Evolutionary conservation across 2,113 vertebrate genomes (phyloP).

Genomic region (Pachyramphus minor): DNA sequence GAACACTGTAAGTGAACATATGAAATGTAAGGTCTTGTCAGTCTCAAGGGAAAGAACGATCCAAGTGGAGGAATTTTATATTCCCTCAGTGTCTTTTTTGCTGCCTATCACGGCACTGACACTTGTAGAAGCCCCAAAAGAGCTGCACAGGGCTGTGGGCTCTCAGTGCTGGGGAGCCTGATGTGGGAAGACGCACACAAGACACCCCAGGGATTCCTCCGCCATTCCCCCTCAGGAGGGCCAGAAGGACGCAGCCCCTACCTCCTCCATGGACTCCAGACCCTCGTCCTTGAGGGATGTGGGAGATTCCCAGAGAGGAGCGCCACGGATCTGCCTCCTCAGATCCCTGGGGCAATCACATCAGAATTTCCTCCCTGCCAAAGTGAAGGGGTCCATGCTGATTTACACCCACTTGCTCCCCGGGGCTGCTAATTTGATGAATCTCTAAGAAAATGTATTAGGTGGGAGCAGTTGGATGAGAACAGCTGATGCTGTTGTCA

Average conservation of each 20-base stretch:
- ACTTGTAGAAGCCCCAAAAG: not conserved
- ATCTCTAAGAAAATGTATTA: slow-evolving; percentile 3
- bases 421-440: slow-evolving; percentile 31
- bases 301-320: slow-evolving; percentile 59
- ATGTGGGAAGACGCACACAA: not conserved
- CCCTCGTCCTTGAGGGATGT: slow-evolving; percentile 53
- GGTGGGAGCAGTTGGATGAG: slow-evolving; percentile 54
- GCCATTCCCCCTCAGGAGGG: slow-evolving; percentile 4
- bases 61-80: not conserved
- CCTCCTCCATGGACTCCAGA: slow-evolving; percentile 59
- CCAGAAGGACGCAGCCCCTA: slow-evolving; percentile 50
- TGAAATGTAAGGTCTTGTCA: not conserved
- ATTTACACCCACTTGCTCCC: slow-evolving; percentile 59
- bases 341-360: slow-evolving; percentile 57
- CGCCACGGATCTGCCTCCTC: slow-evolving; percentile 54
- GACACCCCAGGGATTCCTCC: slow-evolving; percentile 41
- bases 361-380: slow-evolving; percentile 59
- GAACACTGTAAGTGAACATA: slow-evolving; percentile 12
- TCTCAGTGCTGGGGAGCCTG: not conserved
- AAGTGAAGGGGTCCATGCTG: slow-evolving; percentile 50
- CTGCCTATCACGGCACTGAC: not conserved
- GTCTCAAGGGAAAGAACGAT: slow-evolving; percentile 2
- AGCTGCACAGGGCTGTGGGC: not conserved
- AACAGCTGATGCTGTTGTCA: slow-evolving; percentile 16
- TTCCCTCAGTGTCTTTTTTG: not conserved